Evolutionary conservation across 2,113 vertebrate genomes (phyloP).

Genomic region (Onychorhynchus coronatus): DNA sequence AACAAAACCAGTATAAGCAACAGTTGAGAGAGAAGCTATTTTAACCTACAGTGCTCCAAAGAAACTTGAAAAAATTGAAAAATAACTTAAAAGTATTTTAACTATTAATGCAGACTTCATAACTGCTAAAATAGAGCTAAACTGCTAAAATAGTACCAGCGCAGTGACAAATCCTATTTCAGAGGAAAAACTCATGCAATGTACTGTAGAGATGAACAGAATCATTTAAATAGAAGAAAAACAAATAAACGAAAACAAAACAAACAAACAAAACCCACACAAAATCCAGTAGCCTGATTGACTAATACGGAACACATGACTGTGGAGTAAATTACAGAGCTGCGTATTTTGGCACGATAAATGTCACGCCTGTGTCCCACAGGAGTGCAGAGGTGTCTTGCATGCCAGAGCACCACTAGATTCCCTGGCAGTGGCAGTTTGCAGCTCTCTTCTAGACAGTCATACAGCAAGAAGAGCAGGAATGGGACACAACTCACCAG

Average conservation of each 20-base stretch:
- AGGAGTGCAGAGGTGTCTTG: not conserved
- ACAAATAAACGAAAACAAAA: not conserved
- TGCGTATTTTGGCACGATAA: not conserved
- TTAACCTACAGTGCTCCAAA: not conserved
- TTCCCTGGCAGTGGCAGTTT: not conserved
- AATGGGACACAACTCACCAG: not conserved
- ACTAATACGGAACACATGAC: not conserved
- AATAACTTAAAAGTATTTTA: not conserved
- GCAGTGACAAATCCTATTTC: not conserved
- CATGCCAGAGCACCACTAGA: not conserved
- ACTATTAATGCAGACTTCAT: not conserved
- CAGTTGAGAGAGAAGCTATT: not conserved
- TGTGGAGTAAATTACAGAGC: not conserved
- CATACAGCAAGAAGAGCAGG: accelerated
- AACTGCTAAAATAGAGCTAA: not conserved
- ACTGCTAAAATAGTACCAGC: no score
- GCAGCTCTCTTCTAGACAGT: not conserved
- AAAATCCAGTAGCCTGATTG: not conserved
- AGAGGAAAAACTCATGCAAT: not conserved
- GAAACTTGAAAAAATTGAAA: no score
- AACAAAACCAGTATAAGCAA: not conserved
- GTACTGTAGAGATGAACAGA: not conserved
- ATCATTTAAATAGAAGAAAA: not conserved
- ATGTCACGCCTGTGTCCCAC: no score
- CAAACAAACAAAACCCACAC: not conserved